Conservation (phyloP, 2,888 invertebrate species). For the Heteromyza rotundicornis region DNA sequence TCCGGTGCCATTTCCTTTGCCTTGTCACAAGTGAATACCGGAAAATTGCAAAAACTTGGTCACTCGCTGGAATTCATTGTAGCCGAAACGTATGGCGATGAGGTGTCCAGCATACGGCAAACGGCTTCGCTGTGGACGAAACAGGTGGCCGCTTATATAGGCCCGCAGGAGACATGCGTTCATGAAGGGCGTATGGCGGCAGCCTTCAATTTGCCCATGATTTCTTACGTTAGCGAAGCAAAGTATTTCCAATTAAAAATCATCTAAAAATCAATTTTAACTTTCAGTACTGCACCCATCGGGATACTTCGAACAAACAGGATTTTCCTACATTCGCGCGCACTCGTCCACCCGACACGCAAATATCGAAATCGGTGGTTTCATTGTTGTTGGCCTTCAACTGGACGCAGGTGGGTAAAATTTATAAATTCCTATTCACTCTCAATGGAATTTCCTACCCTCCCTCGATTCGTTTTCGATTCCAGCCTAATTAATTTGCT, state of each 20-base stretch:
- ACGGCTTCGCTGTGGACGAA: constrained; percentile 84
- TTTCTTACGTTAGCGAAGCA: constrained; percentile 95
- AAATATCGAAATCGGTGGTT: constrained; percentile 91
- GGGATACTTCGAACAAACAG: constrained; percentile 85
- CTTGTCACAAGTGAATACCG: constrained; percentile 78
- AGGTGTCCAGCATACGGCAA: constrained; percentile 82
- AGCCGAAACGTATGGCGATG: constrained; percentile 90
- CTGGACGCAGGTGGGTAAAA: constrained; percentile 80
- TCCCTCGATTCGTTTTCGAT: not conserved
- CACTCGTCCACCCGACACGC: constrained; percentile 90
- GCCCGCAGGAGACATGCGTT: constrained; percentile 81
- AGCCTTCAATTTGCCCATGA: constrained; percentile 93
- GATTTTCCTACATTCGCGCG: constrained; percentile 91
- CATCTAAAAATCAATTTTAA: not conserved
- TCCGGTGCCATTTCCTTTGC: constrained; percentile 88
- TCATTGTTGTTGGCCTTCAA: constrained; percentile 83
- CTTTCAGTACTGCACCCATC: constrained; percentile 87
- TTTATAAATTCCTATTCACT: not conserved
- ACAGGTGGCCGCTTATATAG: constrained; percentile 87
- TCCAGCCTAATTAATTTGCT: constrained; percentile 6
- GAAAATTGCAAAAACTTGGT: constrained; percentile 67
- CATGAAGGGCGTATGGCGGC: constrained; percentile 94
- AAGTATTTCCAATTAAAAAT: not conserved
- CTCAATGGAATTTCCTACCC: constrained; percentile 7
- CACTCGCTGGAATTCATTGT: constrained; percentile 80